Conservation (phyloP, 2,113 vertebrate species). For the Bufo gargarizans region DNA sequence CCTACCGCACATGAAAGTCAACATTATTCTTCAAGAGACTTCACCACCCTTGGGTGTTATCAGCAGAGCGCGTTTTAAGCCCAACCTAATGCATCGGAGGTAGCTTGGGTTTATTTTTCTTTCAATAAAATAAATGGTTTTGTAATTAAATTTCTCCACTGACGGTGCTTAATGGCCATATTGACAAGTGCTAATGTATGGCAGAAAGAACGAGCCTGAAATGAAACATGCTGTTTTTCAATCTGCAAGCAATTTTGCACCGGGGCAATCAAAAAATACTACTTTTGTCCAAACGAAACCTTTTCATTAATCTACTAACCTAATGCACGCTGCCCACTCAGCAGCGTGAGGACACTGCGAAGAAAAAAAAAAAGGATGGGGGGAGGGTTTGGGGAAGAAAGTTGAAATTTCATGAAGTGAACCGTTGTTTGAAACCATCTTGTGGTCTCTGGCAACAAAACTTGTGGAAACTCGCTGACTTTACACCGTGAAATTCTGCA, state of each 20-base stretch:
- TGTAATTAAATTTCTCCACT: conserved; percentile 92
- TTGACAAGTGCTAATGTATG: conserved; percentile 98
- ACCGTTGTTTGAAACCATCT: conserved; percentile 88
- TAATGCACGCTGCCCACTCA: conserved; percentile 78
- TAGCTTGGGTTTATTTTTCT: conserved; percentile 97
- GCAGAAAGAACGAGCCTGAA: conserved; percentile 85
- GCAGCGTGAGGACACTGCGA: conserved; percentile 74
- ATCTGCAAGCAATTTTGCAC: conserved; percentile 90
- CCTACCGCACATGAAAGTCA: conserved; percentile 81
- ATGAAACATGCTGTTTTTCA: conserved; percentile 89
- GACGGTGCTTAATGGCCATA: conserved; percentile 91
- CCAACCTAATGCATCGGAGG: conserved; percentile 91
- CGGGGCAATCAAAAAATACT: conserved; percentile 75
- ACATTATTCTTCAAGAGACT: conserved; percentile 86
- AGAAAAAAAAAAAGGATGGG: conserved; percentile 3
- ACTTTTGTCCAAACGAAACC: conserved; percentile 80
- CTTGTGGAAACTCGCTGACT: conserved; percentile 88
- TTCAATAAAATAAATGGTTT: conserved; percentile 98
- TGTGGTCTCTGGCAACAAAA: conserved; percentile 87
- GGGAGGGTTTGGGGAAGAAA: conserved; percentile 44
- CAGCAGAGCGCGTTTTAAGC: conserved; percentile 90
- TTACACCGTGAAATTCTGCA: conserved; percentile 87
- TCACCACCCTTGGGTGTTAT: conserved; percentile 92
- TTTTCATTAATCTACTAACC: conserved; percentile 89
- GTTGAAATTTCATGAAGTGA: conserved; percentile 83